Base-by-base conservation (phyloP, 1,140 invertebrate species). In the Reticulitermes speratus region DNA sequence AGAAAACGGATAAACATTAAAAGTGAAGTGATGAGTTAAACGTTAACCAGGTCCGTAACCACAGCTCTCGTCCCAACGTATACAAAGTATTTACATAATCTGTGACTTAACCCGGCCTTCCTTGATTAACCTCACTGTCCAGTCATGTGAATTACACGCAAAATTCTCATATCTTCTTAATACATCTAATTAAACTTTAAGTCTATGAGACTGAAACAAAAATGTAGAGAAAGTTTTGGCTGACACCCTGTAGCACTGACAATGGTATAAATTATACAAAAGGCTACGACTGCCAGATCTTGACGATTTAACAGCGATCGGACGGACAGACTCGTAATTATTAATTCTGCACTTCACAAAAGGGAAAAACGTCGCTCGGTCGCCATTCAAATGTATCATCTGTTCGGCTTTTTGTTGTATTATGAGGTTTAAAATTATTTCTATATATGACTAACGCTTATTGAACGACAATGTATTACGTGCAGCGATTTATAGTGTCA, bases 221-320 rank as follows among this genome's bases (percentile, higher is more conserved):
- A 5, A 6, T 75, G 7, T 55, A 16, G 52, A 21, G 19, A 21
- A 55, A 55, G 52, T 55, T 25, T 75, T 30, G 65, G 65, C n/a
- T 12, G n/a, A 0, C 65, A 75, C 65, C 65, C 65, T 30, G 65
- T 75, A 16, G 3, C 30, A 6, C 65, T 75, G 65, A 30, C 65
- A n/a, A 6, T 30, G 9, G 21, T n/a, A 8, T 30, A 25, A 25
- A 75, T 75, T 75, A 75, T 75, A 19, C 65, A 75, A 2, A 75
- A 75, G 65, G 65, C 25, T 6, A 25, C n/a, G n/a, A 55, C 52
- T 12, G 19, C 19, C 52, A 55, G 9, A 55, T 55, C 52, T 55
- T 55, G 52, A 75, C n/a, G 65, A 75, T 75, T 75, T 75, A 25
- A 75, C 65, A 75, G 65, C 65, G 25, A 30, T 75, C 65, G n/a